Evolutionary conservation across 2,888 invertebrate species (phyloP).

Genomic region (Hyposoter dolosus): DNA sequence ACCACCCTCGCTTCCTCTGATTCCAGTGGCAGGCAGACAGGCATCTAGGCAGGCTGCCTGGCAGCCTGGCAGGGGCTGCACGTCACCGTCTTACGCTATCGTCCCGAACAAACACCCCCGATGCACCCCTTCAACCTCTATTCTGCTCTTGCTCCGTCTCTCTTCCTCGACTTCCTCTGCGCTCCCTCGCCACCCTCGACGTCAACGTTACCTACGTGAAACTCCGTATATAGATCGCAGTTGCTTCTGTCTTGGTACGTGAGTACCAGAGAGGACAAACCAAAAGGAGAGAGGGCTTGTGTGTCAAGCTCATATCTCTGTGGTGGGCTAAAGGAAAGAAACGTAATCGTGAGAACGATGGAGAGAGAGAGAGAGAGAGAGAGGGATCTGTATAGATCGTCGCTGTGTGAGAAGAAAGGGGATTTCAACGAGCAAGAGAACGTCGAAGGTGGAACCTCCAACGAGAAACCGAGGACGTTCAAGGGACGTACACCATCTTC

Average conservation of each 20-base stretch:
- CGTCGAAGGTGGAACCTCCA: constrained; percentile 71
- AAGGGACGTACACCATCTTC: constrained; percentile 72
- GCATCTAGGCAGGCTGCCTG: constrained; percentile 77
- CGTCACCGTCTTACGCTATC: constrained; percentile 84
- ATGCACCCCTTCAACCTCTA: constrained; percentile 67
- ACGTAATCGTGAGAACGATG: constrained; percentile 39
- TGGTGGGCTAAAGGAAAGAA: constrained; percentile 35
- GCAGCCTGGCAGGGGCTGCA: constrained; percentile 81
- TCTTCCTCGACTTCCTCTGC: constrained; percentile 73
- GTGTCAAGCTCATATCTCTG: constrained; percentile 63
- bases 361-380: constrained; percentile 36
- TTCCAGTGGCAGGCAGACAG: constrained; percentile 78
- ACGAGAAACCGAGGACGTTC: constrained; percentile 73
- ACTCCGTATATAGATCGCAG: constrained; percentile 71
- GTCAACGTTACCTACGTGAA: constrained; percentile 79
- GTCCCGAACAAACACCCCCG: constrained; percentile 83
- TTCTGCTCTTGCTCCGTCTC: constrained; percentile 65
- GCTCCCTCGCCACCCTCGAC: constrained; percentile 73
- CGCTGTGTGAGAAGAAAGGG: constrained; percentile 58
- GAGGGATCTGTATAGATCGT: constrained; percentile 52
- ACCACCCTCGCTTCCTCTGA: constrained; percentile 78
- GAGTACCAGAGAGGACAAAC: constrained; percentile 50
- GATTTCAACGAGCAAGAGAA: constrained; percentile 59
- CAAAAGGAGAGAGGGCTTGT: constrained; percentile 58
- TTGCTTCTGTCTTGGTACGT: constrained; percentile 50